Base-by-base conservation (phyloP, 1,140 invertebrate genomes). In the Lycorma delicatula region DNA sequence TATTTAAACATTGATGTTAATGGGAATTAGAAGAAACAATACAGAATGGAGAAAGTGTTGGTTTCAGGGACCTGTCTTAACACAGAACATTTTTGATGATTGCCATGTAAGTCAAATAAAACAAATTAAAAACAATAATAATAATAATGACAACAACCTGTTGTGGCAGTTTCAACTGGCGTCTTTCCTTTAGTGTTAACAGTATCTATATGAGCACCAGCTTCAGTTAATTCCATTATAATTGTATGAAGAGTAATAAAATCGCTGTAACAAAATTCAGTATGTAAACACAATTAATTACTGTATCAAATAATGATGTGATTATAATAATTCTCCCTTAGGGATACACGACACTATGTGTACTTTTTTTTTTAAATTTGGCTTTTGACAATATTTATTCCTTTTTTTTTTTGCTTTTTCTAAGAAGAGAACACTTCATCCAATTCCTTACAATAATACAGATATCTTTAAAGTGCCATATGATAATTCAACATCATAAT, bases 161-260 rank as follows among this genome's bases (percentile, higher is more conserved):
- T 84, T 11, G 79, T 79, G 7, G 81, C 79, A 55, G 78, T 76
- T 61, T 87, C 80, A 62, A 84, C 78, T 0, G 86, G 83, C 7
- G 85, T 87, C 68, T 81, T 75, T 48, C 84, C 81, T 44, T 75
- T 72, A 59, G 72, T 77, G 72, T 89, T 89, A 27, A 85, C 81
- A 53, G 77, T 80, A 68, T 89, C 86, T 63, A 84, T 79, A 64
- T 89, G 87, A 1, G 85, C 83, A 22, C 84, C 85, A 48, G 79
- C 79, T 61, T 84, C 79, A 20, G 83, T 79, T 31, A 89, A 69
- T 54, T 79, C 75, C 56, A 80, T 75, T 27, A 87, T 83, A 58
- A 87, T 85, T n/a, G 79, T 77, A 65, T 86, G 80, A 9, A 87
- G 67, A 1, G 82, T 86, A 56, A 81, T 71, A 70, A 86, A 86